Evolutionary conservation across 2,113 vertebrate species (phyloP), one percentile per base, ranked within the genome.

Genomic region (Cynopterus brachyotis): DNA sequence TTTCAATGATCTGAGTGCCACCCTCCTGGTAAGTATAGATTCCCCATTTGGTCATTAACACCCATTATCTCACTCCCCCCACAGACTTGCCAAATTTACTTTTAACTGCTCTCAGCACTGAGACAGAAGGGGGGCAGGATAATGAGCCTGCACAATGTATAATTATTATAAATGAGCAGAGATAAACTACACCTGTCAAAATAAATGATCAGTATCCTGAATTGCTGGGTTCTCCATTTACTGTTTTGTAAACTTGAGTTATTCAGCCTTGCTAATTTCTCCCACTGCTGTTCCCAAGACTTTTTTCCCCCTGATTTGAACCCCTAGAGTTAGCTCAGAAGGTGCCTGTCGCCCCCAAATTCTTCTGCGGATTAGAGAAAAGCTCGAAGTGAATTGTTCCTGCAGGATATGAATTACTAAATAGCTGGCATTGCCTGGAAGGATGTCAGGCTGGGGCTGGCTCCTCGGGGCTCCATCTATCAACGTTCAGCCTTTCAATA

Each of bases 121-220:
- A 97, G 86, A 78, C 79, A n/a, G 96, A 91, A 94, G 88, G 83
- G 64, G 95, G 80, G 90, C 81, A 76, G 83, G 82, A 95, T 94
- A 95, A 97, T 96, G 94, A 97, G 94, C 82, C 96, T 90, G 73
- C 42, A 89, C 92, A 87, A 96, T 73, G 84, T 83, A 75, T 98
- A 97, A 97, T 97, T 97, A 97, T 97, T 95, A 96, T 96, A 96
- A 97, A 97, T 96, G 94, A 97, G 96, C 91, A 83, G 93, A 97
- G 94, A 91, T 95, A 97, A 97, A 97, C 95, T 95, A 97, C 79
- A 97, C 94, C 97, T 97, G 97, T 97, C 97, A 97, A 95, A 97
- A 96, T 96, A 97, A 97, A 94, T 70, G 85, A 97, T 96, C 93
- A 82, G 91, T 69, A 79, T 70, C 88, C 35, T 40, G 85, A 95